Evolutionary conservation across 2,888 invertebrate species (phyloP), one percentile per base, ranked within the genome.

Genomic region (Xanthorhoe spadicearia): DNA sequence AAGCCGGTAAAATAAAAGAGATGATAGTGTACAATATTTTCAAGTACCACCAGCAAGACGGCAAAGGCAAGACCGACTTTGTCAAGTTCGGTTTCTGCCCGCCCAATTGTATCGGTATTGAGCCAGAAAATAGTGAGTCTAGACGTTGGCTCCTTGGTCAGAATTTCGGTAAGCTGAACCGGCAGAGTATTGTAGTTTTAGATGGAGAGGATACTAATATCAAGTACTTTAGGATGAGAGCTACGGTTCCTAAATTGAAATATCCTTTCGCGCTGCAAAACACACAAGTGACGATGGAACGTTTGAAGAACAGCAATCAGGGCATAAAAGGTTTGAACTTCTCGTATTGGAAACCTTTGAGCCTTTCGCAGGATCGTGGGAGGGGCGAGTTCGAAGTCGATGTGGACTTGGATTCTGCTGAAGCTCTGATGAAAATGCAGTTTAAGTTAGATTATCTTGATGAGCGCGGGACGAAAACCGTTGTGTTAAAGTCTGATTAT

Each of bases 1-100:
- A 83, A 35, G 88, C 90, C 10, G 81, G 87, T 8, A 88, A 87
- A 74, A 84, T 93, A 35, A 89, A 88, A 71, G 90, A 92, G 67
- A 80, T 83, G 48, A 65, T 93, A 2, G 79, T 90, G 17, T 85
- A 85, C 59, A 78, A 86, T 43, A 69, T 92, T 15, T 89, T 83
- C 70, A 86, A 86, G 60, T 87, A 92, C 71, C 86, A 84, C 8
- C 82, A 83, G 43, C 63, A 75, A 6, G 77, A 76, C 0, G 87
- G 85, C 5, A 54, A 32, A 1, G 76, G 81, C 48, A 79, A 64
- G 46, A 90, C 88, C 0, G 90, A 92, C 73, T 92, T 90, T 58
- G 56, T 81, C 0, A 90, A 86, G 71, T 88, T 85, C 70, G 92
- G 92, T 0, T 85, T 84, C 66, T 81, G 81, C 51, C 70, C 79